Evolutionary conservation across 2,888 invertebrate genomes (phyloP).

Genomic region (Meandrusa payeni): DNA sequence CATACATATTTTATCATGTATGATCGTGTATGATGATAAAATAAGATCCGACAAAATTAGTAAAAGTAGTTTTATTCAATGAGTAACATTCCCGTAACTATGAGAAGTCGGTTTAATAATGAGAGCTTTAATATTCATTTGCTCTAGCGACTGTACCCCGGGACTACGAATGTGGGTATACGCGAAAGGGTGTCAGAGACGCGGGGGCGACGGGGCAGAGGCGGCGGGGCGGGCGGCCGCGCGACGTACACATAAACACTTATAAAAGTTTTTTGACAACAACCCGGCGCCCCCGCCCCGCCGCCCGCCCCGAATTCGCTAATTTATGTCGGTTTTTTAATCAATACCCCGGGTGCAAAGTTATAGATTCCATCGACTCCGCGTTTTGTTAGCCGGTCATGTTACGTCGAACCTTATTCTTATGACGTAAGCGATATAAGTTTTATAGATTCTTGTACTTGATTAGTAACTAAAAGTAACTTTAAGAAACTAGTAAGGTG

Average conservation of each 20-base stretch:
- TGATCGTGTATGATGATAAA: too few relatives aligned
- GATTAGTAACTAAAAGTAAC: too few relatives aligned
- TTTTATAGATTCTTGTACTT: too few relatives aligned
- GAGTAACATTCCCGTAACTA: too few relatives aligned
- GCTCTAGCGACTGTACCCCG: constrained; percentile 47
- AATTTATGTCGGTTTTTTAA: constrained; percentile 82
- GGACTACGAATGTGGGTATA: constrained; percentile 76
- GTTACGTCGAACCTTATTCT: too few relatives aligned
- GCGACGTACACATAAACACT: constrained; percentile 72
- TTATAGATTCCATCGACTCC: constrained; percentile 59
- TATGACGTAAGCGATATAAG: too few relatives aligned
- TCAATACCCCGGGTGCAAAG: constrained; percentile 65
- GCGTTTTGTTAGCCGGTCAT: constrained; percentile 31
- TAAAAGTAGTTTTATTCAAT: too few relatives aligned
- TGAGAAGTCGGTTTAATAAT: too few relatives aligned
- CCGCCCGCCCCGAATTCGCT: constrained; percentile 70
- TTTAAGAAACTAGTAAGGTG: too few relatives aligned
- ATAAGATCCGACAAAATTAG: too few relatives aligned
- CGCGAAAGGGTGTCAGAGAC: constrained; percentile 76
- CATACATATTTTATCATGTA: too few relatives aligned
- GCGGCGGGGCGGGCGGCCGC: constrained; percentile 34
- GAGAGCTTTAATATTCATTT: too few relatives aligned
- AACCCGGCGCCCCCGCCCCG: constrained; percentile 48
- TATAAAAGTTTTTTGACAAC: constrained; percentile 81
- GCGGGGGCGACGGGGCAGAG: constrained; percentile 31